phyloP scores from a whole-genome alignment of 2,113 vertebrate species.

The Lepus europaeus region DNA sequence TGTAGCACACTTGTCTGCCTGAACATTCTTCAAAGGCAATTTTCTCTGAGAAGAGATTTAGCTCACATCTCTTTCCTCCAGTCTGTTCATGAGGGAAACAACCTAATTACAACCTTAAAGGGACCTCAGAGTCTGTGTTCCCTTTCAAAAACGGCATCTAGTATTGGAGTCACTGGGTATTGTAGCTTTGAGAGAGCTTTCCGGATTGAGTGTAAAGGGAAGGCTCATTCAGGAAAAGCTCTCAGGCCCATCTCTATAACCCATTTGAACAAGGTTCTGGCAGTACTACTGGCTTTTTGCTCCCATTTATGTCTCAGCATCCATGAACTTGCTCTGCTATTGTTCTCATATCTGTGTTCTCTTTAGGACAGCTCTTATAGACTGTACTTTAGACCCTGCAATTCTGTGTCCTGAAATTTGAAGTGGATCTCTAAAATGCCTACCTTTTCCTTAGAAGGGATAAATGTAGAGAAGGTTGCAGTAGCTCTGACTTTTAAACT shows the following conservation, averaged over 20 bases:
- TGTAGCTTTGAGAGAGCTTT: slow-evolving; percentile 35
- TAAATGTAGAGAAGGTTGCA: slow-evolving; percentile 23
- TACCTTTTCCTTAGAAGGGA: slow-evolving; percentile 61
- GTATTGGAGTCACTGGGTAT: slow-evolving; percentile 39
- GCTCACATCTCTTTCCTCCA: neutral
- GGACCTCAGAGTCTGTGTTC: slow-evolving; percentile 42
- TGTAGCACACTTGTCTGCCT: slow-evolving; percentile 8
- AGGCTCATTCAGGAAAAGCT: slow-evolving; percentile 40
- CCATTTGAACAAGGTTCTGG: slow-evolving; percentile 44
- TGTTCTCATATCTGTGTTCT: slow-evolving; percentile 65
- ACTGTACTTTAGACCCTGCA: slow-evolving; percentile 10
- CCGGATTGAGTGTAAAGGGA: slow-evolving; percentile 43
- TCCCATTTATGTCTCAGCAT: slow-evolving; percentile 62
- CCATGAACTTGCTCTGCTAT: slow-evolving; percentile 36
- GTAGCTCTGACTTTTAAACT: slow-evolving; percentile 47
- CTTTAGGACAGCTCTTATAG: slow-evolving; percentile 57
- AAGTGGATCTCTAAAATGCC: slow-evolving; percentile 63
- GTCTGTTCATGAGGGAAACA: slow-evolving; percentile 64
- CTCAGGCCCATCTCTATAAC: slow-evolving; percentile 46
- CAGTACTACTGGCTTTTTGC: slow-evolving; percentile 53
- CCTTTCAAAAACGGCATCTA: slow-evolving; percentile 37
- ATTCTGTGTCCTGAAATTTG: slow-evolving; percentile 54
- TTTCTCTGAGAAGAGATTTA: slow-evolving; percentile 5
- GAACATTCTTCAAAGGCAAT: slow-evolving; percentile 41
- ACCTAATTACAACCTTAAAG: slow-evolving; percentile 69